Conservation (phyloP, 2,888 invertebrate species). For the Poecilobothrus nobilitatus region DNA sequence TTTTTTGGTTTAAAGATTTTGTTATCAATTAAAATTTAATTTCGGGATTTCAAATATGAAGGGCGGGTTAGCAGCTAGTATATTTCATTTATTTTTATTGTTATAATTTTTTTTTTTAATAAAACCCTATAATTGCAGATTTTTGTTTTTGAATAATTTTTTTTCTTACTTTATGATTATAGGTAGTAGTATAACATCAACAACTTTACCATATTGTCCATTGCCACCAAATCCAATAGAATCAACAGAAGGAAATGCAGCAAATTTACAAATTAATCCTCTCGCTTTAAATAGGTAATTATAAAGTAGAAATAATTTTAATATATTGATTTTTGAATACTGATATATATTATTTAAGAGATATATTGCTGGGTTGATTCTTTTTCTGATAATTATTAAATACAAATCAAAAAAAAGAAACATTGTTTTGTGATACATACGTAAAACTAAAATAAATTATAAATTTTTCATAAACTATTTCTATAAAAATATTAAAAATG, state of each 20-base stretch:
- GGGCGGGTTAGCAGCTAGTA: neutral
- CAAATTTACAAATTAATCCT: conserved; percentile 9
- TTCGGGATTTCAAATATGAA: too few species aligned
- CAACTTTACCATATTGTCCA: conserved; percentile 7
- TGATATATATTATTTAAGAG: too few species aligned
- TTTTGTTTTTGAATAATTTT: neutral
- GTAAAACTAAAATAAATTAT: too few species aligned
- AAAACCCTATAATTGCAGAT: neutral
- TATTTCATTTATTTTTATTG: neutral
- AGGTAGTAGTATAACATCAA: conserved; percentile 5
- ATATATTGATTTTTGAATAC: too few species aligned
- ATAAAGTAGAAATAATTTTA: neutral
- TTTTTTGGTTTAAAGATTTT: too few species aligned
- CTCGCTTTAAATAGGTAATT: conserved; percentile 8
- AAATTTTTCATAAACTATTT: too few species aligned
- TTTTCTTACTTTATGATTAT: neutral
- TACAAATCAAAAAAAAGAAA: too few species aligned
- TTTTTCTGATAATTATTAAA: too few species aligned
- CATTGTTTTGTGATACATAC: too few species aligned
- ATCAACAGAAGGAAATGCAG: neutral
- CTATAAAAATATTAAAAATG: too few species aligned
- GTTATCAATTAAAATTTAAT: too few species aligned
- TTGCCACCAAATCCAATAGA: conserved; percentile 9
- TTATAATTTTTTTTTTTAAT: neutral
- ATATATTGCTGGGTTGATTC: too few species aligned